A percentile compares a stretch with the other conserved stretches of the same genome.
Evolutionary conservation across 30 jellyfish, hydroid and myxozoan species (phyloP).

Genomic region (Rhopilema esculentum): DNA sequence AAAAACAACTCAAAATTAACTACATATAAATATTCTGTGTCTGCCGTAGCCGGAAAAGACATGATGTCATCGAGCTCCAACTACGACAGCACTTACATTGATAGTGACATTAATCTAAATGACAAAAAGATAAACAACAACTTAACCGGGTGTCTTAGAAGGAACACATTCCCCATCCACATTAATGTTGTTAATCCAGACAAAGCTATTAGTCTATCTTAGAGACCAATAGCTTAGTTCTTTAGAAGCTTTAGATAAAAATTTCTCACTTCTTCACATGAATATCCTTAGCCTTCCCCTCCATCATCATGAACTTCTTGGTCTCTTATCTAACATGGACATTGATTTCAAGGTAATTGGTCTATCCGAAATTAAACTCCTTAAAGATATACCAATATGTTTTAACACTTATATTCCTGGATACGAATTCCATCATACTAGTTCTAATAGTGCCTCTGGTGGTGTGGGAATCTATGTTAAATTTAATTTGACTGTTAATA

Average conservation of each 20-base stretch:
- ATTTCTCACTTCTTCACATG: constrained; percentile 4
- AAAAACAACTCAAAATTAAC: too few species aligned
- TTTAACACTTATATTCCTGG: constrained; percentile 16
- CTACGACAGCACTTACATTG: too few species aligned
- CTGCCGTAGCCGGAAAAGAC: too few species aligned
- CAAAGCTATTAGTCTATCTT: too few species aligned
- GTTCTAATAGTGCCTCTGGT: constrained; percentile 37
- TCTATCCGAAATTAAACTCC: neutral
- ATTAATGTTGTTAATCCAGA: too few species aligned
- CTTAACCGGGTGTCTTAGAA: too few species aligned
- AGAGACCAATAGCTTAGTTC: neutral
- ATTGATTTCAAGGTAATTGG: constrained; percentile 4
- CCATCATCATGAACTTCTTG: constrained; percentile 2
- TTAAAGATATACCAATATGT: neutral
- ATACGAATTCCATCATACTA: constrained; percentile 8
- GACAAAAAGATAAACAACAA: too few species aligned
- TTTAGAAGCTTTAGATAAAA: neutral
- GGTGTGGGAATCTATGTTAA: constrained; percentile 59
- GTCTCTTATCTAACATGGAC: neutral
- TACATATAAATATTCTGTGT: too few species aligned
- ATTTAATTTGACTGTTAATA: constrained; percentile 44
- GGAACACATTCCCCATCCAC: too few species aligned
- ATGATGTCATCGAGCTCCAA: too few species aligned
- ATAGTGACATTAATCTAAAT: too few species aligned
- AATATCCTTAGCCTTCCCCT: neutral